Percentiles rank a stretch among this genome's conserved stretches.
These are phyloP conservation scores for Nyleta sp. DNA, from an alignment of 2,888 invertebrate species.

Conservation along the genomic window DNA sequence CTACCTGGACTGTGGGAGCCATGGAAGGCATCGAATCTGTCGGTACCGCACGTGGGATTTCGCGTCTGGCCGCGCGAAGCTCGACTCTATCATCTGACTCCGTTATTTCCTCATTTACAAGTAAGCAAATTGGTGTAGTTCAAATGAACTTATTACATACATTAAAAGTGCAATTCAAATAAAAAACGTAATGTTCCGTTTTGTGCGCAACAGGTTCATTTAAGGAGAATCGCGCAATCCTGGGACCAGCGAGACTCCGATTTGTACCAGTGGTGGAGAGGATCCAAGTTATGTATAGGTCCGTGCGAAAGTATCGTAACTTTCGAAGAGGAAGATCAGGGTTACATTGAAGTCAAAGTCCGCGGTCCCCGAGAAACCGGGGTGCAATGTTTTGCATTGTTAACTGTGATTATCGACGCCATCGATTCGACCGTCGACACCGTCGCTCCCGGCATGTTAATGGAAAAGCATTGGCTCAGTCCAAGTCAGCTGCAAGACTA, in stretches of 20 bases:
- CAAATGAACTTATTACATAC: not conserved
- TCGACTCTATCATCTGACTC: constrained; percentile 85
- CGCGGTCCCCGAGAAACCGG: constrained; percentile 85
- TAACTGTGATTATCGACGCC: constrained; percentile 87
- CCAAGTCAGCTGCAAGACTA: constrained; percentile 84
- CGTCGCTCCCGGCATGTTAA: constrained; percentile 87
- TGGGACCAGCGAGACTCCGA: constrained; percentile 85
- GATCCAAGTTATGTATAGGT: constrained; percentile 88
- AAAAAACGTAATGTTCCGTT: no score
- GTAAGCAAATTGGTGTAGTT: constrained; percentile 73
- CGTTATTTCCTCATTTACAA: constrained; percentile 88
- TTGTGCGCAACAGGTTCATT: constrained; percentile 84
- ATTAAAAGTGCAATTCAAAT: not conserved
- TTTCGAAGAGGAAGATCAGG: constrained; percentile 84
- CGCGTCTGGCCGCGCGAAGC: constrained; percentile 84
- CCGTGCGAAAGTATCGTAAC: constrained; percentile 88
- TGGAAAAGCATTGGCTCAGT: constrained; percentile 87
- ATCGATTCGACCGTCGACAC: constrained; percentile 85
- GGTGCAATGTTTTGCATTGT: constrained; percentile 86
- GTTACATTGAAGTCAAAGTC: constrained; percentile 87
- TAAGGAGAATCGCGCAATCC: constrained; percentile 84
- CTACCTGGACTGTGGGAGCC: constrained; percentile 88
- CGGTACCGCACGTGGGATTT: constrained; percentile 86
- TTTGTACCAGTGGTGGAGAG: constrained; percentile 89
- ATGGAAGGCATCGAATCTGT: constrained; percentile 83